Conservation (phyloP, 1,140 invertebrate species). For the Metaphire vulgaris region DNA sequence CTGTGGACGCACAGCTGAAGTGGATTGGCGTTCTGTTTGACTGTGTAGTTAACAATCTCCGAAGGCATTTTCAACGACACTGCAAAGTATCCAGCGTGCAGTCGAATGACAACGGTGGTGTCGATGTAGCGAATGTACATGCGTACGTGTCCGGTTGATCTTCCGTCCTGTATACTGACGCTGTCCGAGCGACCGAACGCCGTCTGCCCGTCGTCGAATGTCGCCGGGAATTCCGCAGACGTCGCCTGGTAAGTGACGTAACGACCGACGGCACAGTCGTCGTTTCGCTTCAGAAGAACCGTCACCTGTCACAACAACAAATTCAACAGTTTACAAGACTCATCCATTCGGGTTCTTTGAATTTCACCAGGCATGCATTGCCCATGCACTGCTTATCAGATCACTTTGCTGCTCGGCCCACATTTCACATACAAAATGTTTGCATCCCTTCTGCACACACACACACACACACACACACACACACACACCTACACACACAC, state of each 20-base stretch:
- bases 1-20: not conserved
- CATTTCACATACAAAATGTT: too few species aligned
- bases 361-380: too few species aligned
- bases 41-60: not conserved
- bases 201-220: conserved; percentile 41
- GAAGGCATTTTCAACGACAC: not conserved
- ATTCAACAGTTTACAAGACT: too few species aligned
- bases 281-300: not conserved
- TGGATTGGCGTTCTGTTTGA: not conserved
- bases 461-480: too few species aligned
- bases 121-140: not conserved
- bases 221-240: conserved; percentile 34
- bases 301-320: too few species aligned
- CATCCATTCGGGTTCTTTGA: too few species aligned
- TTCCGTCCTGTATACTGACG: conserved; percentile 35
- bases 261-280: not conserved
- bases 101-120: not conserved
- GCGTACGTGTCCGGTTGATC: not conserved
- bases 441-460: too few species aligned
- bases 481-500: too few species aligned
- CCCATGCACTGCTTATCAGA: too few species aligned
- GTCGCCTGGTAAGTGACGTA: conserved; percentile 31
- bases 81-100: not conserved
- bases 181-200: conserved; percentile 36
- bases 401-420: too few species aligned